Evolutionary conservation across 2,113 vertebrate genomes (phyloP), one percentile per base, ranked within the genome.

Genomic region (Indicator maculatus): DNA sequence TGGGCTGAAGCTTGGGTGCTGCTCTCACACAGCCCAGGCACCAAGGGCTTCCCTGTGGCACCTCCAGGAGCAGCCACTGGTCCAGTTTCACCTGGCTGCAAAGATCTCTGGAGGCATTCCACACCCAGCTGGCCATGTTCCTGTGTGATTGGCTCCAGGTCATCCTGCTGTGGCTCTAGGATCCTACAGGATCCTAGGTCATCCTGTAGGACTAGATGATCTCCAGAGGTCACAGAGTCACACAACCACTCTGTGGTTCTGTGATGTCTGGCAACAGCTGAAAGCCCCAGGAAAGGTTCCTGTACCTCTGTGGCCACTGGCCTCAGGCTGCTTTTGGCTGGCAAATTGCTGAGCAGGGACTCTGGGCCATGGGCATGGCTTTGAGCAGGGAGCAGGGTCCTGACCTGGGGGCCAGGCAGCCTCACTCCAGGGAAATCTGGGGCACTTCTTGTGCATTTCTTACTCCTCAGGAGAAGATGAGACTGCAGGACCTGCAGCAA

Each of bases 321-420:
- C 38, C 31, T 16, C 6, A 0, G 6, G 39, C 13, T 79, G n/a
- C 15, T 83, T 90, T 79, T 36, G 11, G 58, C 82, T 56, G 50
- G 38, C 41, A 93, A 60, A 78, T 19, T 72, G 50, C 71, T 69
- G 55, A 92, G 56, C 28, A 80, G 33, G 27, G 45, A 30, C 38
- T 44, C 0, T 7, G 31, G 31, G 8, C 23, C 1, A 0, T 0
- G 2, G 28, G 36, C 0, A 0, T 20, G 36, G 47, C 24, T 63
- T 89, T 55, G 59, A 41, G 24, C 33, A 76, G 8, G 26, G 16
- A 80, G 44, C 27, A 30, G 24, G 8, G 4, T 12, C n/a, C 31
- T 1, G 0, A 47, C 11, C 19, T 6, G 3, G 26, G 26, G 20
- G 24, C 28, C 65, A 53, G 69, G 14, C 3, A 1, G 11, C 53